phyloP scores from a whole-genome alignment of 2,888 invertebrate species.

The Trisateles emortualis region DNA sequence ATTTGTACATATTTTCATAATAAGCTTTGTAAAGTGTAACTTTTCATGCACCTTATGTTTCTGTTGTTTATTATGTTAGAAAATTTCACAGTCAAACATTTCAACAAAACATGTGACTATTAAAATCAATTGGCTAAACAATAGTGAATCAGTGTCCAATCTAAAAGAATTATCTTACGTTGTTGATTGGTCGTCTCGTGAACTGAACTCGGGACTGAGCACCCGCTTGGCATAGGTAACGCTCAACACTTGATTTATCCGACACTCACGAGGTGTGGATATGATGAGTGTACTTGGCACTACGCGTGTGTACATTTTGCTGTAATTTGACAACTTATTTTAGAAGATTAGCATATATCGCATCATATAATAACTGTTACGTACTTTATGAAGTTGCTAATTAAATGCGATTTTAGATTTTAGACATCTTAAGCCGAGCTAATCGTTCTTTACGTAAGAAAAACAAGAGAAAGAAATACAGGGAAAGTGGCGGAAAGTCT shows the following conservation, averaged over 20 bases:
- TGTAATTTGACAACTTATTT: slow-evolving; percentile 34
- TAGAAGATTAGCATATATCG: slow-evolving; percentile 1
- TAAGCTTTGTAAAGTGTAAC: too few species aligned
- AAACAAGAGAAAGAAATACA: too few species aligned
- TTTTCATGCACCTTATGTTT: too few species aligned
- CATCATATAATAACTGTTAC: too few species aligned
- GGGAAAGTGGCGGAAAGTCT: too few species aligned
- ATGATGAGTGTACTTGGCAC: slow-evolving; percentile 41
- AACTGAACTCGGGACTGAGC: slow-evolving; percentile 5
- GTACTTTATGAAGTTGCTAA: too few species aligned
- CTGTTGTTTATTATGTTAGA: background rate
- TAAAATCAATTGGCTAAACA: slow-evolving; percentile 22
- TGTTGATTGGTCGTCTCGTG: slow-evolving; percentile 14
- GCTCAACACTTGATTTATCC: slow-evolving; percentile 38
- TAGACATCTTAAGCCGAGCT: too few species aligned
- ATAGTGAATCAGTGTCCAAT: slow-evolving; percentile 40
- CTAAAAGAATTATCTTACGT: slow-evolving; percentile 37
- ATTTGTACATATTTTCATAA: too few species aligned
- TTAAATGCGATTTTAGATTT: too few species aligned
- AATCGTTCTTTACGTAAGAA: too few species aligned
- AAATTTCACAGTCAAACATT: background rate
- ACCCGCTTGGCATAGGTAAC: slow-evolving; percentile 38
- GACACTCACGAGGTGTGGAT: slow-evolving; percentile 36
- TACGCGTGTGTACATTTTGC: slow-evolving; percentile 28
- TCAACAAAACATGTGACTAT: background rate